These are phyloP conservation scores for Aspidiotus rigidus DNA, from an alignment of 2,888 invertebrate genomes.

Conservation along the genomic window DNA sequence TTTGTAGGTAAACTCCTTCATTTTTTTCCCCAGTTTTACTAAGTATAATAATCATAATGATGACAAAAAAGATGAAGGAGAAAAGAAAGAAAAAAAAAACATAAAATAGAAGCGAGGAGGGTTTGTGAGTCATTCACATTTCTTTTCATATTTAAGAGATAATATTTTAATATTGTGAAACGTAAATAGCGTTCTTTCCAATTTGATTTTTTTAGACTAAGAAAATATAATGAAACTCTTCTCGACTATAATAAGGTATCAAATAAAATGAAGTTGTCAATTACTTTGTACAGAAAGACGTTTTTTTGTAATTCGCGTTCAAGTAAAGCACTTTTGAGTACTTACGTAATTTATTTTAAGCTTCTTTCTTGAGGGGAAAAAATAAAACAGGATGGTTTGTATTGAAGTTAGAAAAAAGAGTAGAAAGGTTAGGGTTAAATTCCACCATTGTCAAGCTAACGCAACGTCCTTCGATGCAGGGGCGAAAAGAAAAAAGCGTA, in stretches of 20 bases:
- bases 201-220: slow-evolving; percentile 6
- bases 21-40: slow-evolving; percentile 8
- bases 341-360: too few species aligned
- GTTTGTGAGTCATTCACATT: slow-evolving; percentile 29
- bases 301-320: too few species aligned
- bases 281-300: not conserved
- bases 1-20: slow-evolving; percentile 16
- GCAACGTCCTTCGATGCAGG: too few species aligned
- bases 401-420: too few species aligned
- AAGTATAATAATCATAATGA: slow-evolving; percentile 28
- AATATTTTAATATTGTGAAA: slow-evolving; percentile 21
- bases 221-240: not conserved
- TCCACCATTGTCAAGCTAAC: too few species aligned
- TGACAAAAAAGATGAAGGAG: slow-evolving; percentile 18
- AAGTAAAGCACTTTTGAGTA: too few species aligned
- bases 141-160: slow-evolving; percentile 30
- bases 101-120: slow-evolving; percentile 19
- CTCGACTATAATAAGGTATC: not conserved
- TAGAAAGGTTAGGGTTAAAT: too few species aligned
- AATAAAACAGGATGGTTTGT: too few species aligned
- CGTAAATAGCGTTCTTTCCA: slow-evolving; percentile 26
- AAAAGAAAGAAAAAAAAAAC: slow-evolving; percentile 5
- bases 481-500: too few species aligned
- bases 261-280: not conserved
- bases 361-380: too few species aligned